Evolutionary conservation across 2,888 invertebrate genomes (phyloP).

Genomic region (Plagodis pulveraria): DNA sequence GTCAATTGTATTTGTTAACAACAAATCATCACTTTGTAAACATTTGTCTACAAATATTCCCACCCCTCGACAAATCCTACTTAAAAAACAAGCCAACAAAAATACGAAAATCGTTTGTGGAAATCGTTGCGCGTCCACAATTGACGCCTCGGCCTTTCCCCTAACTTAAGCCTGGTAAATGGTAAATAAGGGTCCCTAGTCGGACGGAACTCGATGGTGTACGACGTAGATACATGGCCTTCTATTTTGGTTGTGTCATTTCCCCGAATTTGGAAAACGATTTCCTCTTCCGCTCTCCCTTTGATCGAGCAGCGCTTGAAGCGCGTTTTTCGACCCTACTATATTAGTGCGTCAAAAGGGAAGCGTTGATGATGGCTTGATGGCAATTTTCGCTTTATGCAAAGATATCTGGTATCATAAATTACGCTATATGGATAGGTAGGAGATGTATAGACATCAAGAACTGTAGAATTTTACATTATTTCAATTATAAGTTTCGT

Average conservation of each 20-base stretch:
- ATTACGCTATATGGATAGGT: too few relatives aligned
- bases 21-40: constrained; percentile 20
- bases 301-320: constrained; percentile 22
- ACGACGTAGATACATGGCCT: constrained; percentile 59
- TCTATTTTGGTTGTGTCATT: constrained; percentile 42
- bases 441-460: too few relatives aligned
- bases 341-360: constrained; percentile 9
- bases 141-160: constrained; percentile 46
- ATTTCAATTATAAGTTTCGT: too few relatives aligned
- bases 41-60: constrained; percentile 15
- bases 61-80: constrained; percentile 17
- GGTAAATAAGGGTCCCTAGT: constrained; percentile 21
- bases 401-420: not conserved
- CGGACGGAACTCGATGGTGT: constrained; percentile 12
- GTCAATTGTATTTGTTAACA: constrained; percentile 6
- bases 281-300: constrained; percentile 32
- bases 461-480: too few relatives aligned
- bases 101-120: constrained; percentile 46
- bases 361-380: not conserved
- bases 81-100: constrained; percentile 22
- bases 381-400: not conserved
- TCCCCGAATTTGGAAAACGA: constrained; percentile 37
- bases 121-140: constrained; percentile 52
- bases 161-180: constrained; percentile 38
- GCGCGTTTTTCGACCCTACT: constrained; percentile 24